Percentiles rank a stretch among this genome's conserved stretches.
These are phyloP conservation scores for Cuculus canorus DNA, from an alignment of 2,797 vertebrate species.

Conservation along the genomic window DNA sequence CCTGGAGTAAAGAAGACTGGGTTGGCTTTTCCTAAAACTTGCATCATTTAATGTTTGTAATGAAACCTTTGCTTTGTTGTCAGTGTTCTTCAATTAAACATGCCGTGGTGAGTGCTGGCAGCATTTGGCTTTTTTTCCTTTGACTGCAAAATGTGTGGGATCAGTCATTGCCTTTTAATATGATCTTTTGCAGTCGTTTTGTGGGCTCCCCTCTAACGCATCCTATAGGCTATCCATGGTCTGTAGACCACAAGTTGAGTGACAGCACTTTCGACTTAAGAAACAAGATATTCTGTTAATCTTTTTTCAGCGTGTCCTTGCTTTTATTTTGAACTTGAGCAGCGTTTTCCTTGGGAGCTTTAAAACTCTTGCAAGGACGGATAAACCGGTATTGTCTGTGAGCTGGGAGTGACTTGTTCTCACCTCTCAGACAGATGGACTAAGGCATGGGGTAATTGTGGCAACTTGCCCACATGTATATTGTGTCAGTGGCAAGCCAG, in stretches of 20 bases:
- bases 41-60: background rate
- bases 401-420: slow-evolving; percentile 5
- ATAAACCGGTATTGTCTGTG: background rate
- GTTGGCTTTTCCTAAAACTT: background rate
- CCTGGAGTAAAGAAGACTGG: background rate
- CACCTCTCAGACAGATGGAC: background rate
- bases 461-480: background rate
- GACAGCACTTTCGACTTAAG: slow-evolving; percentile 8
- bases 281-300: slow-evolving; percentile 31
- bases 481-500: background rate
- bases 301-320: background rate
- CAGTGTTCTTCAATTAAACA: background rate
- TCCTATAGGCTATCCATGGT: background rate
- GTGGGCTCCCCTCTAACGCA: slow-evolving; percentile 34
- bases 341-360: background rate
- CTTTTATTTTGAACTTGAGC: background rate
- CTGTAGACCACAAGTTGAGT: slow-evolving; percentile 27
- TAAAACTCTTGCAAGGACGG: background rate
- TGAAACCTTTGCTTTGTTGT: background rate
- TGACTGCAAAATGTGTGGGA: background rate
- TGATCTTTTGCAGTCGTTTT: background rate
- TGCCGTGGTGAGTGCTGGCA: background rate
- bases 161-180: background rate
- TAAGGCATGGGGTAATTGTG: background rate
- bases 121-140: background rate